A percentile compares a stretch with the other conserved stretches of the same genome.
These are phyloP conservation scores for Crenichthys baileyi DNA, from an alignment of 2,797 vertebrate species.

Conservation along the genomic window DNA sequence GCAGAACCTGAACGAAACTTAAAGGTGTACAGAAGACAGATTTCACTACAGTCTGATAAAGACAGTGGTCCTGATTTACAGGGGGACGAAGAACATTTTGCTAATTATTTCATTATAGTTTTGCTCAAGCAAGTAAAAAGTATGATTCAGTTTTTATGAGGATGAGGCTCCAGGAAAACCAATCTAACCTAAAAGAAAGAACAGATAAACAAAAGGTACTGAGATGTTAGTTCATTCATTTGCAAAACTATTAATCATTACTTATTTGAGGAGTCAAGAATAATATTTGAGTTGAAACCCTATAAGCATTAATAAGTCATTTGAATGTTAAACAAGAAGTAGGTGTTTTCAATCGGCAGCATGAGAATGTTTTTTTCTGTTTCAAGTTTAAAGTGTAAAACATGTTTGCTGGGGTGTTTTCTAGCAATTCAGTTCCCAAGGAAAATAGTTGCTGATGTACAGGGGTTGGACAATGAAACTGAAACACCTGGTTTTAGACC, in stretches of 20 bases:
- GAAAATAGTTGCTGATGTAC: neutral
- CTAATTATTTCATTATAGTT: neutral
- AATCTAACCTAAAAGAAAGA: neutral
- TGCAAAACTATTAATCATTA: neutral
- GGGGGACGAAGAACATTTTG: neutral
- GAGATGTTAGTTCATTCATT: neutral
- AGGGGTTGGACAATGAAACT: no score
- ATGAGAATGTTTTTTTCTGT: neutral
- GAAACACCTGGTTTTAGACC: no score
- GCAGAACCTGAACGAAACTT: conserved; percentile 22
- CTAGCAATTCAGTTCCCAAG: neutral
- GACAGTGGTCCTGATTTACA: neutral
- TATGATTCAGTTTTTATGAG: neutral
- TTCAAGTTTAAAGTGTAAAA: neutral
- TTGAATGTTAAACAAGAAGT: neutral
- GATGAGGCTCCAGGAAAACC: neutral
- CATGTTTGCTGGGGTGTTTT: neutral
- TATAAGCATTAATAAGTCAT: neutral
- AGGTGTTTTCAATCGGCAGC: neutral
- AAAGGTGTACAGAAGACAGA: conserved; percentile 37
- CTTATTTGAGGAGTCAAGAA: neutral
- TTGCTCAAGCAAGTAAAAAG: neutral
- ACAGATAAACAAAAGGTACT: neutral
- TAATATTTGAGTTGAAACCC: neutral
- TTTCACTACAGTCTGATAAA: neutral